A percentile compares a stretch with the other conserved stretches of the same genome.
Conservation (phyloP, 2,797 vertebrate species). For the Cheirogaleus major region DNA sequence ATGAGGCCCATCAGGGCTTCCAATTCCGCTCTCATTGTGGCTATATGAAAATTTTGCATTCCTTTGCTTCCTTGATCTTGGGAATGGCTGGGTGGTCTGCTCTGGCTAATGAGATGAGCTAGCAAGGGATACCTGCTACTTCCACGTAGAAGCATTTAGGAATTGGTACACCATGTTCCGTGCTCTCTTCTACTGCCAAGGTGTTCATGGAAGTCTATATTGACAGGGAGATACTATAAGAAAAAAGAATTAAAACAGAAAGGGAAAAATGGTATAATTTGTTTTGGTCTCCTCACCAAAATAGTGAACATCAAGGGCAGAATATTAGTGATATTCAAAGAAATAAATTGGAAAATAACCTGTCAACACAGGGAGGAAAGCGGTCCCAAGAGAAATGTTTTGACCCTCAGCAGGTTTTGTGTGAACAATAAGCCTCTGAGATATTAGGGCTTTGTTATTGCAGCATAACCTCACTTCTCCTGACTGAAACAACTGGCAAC, state of each 20-base stretch:
- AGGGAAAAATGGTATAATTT: background rate
- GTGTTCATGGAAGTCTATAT: background rate
- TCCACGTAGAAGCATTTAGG: background rate
- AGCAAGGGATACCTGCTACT: no score
- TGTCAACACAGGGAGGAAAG: background rate
- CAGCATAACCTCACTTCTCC: background rate
- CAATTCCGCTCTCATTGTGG: background rate
- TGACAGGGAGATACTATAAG: background rate
- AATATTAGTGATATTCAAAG: background rate
- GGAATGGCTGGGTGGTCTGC: background rate
- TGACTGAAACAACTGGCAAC: background rate
- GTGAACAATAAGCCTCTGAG: background rate
- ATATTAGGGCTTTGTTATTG: background rate
- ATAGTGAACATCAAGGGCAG: background rate
- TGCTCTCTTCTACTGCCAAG: background rate
- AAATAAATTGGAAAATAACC: constrained; percentile 13
- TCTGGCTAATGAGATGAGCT: background rate
- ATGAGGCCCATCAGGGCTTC: background rate
- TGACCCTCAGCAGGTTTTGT: background rate
- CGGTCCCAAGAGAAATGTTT: background rate
- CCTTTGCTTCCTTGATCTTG: background rate
- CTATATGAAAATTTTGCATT: background rate
- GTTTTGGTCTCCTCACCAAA: background rate
- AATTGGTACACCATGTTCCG: background rate
- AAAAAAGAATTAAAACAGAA: background rate